These are phyloP conservation scores for Sebastes matsubarae DNA, from an alignment of 2,797 vertebrate species.

Conservation along the genomic window DNA sequence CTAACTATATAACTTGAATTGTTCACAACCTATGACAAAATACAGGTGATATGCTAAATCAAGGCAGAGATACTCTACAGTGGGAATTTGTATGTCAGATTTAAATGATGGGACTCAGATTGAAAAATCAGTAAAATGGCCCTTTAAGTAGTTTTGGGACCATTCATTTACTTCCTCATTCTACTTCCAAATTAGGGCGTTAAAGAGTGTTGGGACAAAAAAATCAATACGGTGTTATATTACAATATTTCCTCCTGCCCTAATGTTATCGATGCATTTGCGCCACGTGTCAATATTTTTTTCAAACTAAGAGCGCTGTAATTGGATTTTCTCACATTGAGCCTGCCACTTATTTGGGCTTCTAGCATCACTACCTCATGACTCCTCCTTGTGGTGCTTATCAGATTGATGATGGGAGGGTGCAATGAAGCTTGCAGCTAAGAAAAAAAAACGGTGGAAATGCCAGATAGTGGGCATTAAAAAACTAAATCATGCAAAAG, in stretches of 20 bases:
- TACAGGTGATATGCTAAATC: neutral
- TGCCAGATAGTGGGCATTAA: neutral
- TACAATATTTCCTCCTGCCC: conserved; percentile 62
- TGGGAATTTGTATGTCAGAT: conserved; percentile 9
- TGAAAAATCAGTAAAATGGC: conserved; percentile 50
- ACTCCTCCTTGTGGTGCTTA: conserved; percentile 51
- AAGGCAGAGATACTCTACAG: neutral
- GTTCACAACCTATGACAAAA: neutral
- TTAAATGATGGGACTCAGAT: conserved; percentile 43
- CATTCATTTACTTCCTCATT: conserved; percentile 52
- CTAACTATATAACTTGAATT: neutral
- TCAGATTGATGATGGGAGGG: conserved; percentile 37
- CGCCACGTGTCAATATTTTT: conserved; percentile 61
- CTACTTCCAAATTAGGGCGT: conserved; percentile 53
- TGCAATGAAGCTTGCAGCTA: conserved; percentile 17
- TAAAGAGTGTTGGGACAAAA: conserved; percentile 44
- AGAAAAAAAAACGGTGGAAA: neutral
- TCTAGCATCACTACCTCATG: conserved; percentile 34
- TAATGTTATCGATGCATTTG: conserved; percentile 52
- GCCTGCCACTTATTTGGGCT: conserved; percentile 35
- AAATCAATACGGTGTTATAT: conserved; percentile 63
- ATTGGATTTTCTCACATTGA: conserved; percentile 61
- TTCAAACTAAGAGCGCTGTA: conserved; percentile 49
- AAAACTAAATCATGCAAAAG: neutral
- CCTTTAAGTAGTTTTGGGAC: conserved; percentile 42